Evolutionary conservation across 2,797 vertebrate genomes (phyloP).

Genomic region (Pseudochaenichthys georgianus): DNA sequence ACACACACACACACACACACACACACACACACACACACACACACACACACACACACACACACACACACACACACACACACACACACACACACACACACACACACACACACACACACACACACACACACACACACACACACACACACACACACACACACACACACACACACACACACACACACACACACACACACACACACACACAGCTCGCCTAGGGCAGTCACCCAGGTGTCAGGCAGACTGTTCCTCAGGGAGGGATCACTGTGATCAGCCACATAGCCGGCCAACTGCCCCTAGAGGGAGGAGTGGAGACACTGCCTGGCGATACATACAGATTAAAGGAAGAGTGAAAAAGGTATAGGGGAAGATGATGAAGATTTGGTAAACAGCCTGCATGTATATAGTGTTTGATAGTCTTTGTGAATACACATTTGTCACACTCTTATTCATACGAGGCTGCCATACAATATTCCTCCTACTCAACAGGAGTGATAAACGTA

Average conservation of each 20-base stretch:
- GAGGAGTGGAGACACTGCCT: slow-evolving; percentile 60
- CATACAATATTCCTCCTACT: too few relatives aligned
- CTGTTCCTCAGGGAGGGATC: slow-evolving; percentile 70
- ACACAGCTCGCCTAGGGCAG: slow-evolving; percentile 48
- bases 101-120: slow-evolving; percentile 40
- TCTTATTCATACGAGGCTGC: too few relatives aligned
- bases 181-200: slow-evolving; percentile 19
- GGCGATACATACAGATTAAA: slow-evolving; percentile 69
- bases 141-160: slow-evolving; percentile 27
- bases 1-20: too few relatives aligned
- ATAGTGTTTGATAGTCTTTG: too few relatives aligned
- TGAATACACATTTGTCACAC: too few relatives aligned
- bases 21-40: too few relatives aligned
- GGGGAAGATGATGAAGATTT: slow-evolving; percentile 26
- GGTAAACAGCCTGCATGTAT: too few relatives aligned
- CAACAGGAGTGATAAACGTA: too few relatives aligned
- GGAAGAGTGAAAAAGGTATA: slow-evolving; percentile 48
- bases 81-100: too few relatives aligned
- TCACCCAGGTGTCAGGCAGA: slow-evolving; percentile 73
- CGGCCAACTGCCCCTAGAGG: slow-evolving; percentile 57
- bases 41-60: too few relatives aligned
- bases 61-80: too few relatives aligned
- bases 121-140: slow-evolving; percentile 14
- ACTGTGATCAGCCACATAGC: slow-evolving; percentile 73
- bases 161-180: slow-evolving; percentile 36